Base-by-base conservation (phyloP, 2,888 invertebrate genomes). In the Tetheella fluctuosa region DNA sequence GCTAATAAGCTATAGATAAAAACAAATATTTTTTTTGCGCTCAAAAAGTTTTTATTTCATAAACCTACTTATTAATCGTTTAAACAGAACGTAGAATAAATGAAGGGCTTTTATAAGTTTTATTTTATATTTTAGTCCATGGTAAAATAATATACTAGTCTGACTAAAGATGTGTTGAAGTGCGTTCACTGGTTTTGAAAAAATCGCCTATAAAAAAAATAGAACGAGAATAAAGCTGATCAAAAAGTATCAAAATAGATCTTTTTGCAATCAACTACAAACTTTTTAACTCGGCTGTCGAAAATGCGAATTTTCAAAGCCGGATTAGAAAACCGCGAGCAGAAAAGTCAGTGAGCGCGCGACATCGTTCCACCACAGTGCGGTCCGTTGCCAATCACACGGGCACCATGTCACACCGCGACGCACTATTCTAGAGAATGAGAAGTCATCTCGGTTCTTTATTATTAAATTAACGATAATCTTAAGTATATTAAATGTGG, bases 251-350 rank as follows among this genome's bases (percentile, higher is more conserved):
- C n/a, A n/a, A n/a, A n/a, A n/a, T n/a, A 48, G 10, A 4, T 20
- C 20, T 48, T 48, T 48, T 48, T 48, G 17, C 48, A 55, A 34
- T 55, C 23, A 55, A 23, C 48, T 59, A 37, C 64, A 58, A 62
- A 72, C 68, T 74, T 70, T 78, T 68, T 74, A 76, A 70, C 67
- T 66, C 59, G 67, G 67, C 65, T 74, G 79, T 77, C 73, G 73
- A 73, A 80, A 83, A 77, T 78, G 81, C 71, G 81, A 75, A 81
- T 84, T 84, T 83, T 84, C 76, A 70, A 77, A 76, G 74, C 74
- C 71, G 78, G 86, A 86, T 88, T 90, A 90, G 89, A 85, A 87
- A 89, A 86, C 89, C 88, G 71, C 89, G 77, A 73, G 68, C 73
- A 81, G 86, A 86, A 87, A 89, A 86, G 85, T 86, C 74, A 63